Percentiles rank a stretch among this genome's conserved stretches.
Evolutionary conservation across 2,113 vertebrate species (phyloP).

Genomic region (Tympanuchus pallidicinctus): DNA sequence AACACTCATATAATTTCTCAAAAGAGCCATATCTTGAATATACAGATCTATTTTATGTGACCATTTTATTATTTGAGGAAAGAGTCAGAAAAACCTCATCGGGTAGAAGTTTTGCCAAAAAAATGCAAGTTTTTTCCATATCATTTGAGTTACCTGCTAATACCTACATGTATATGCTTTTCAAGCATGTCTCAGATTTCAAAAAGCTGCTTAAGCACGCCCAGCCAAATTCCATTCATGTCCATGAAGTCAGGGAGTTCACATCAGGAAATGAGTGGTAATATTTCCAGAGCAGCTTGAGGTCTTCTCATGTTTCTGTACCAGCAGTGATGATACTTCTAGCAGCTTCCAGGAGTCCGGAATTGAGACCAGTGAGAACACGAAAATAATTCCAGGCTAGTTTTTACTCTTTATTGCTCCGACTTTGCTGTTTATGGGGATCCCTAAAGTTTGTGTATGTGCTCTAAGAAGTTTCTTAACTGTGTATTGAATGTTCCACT

Average conservation of each 20-base stretch:
- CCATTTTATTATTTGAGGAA: background rate
- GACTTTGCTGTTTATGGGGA: background rate
- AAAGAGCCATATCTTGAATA: background rate
- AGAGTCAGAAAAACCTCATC: background rate
- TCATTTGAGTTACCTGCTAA: background rate
- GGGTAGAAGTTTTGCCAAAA: background rate
- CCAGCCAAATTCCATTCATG: background rate
- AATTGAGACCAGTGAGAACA: slow-evolving; percentile 31
- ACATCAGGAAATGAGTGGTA: slow-evolving; percentile 22
- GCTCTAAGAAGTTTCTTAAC: background rate
- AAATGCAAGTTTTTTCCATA: background rate
- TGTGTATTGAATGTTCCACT: background rate
- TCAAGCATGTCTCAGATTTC: fast-evolving
- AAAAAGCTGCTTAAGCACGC: background rate
- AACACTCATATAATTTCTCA: background rate
- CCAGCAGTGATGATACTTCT: background rate
- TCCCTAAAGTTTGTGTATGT: background rate
- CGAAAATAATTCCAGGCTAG: background rate
- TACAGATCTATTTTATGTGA: background rate
- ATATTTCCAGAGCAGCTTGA: slow-evolving; percentile 51
- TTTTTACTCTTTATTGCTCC: slow-evolving; percentile 26
- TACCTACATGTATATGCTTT: background rate
- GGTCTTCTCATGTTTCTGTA: slow-evolving; percentile 11
- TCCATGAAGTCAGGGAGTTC: background rate
- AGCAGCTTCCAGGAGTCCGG: background rate